Evolutionary conservation across 2,113 vertebrate genomes (phyloP).

Genomic region (Raja brachyura): DNA sequence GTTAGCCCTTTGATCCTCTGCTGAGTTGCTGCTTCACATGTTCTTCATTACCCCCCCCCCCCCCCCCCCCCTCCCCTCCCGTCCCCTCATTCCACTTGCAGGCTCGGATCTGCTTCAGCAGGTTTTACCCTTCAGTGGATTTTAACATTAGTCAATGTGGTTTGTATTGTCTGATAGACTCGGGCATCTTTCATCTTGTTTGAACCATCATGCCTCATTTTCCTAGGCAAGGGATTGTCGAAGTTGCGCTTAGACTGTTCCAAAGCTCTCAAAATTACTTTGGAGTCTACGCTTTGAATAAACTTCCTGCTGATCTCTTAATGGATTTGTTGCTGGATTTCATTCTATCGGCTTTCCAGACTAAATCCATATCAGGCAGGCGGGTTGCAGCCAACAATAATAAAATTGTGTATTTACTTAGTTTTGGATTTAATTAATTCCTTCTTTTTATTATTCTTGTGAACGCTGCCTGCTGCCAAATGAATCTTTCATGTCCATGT

Average conservation of each 20-base stretch:
- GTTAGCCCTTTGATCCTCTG: conserved; percentile 21
- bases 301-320: conserved; percentile 13
- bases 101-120: not conserved
- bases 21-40: conserved; percentile 21
- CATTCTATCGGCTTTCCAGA: not conserved
- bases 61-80: no score
- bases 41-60: conserved; percentile 16
- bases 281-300: not conserved
- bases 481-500: conserved; percentile 27
- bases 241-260: not conserved
- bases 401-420: conserved; percentile 19
- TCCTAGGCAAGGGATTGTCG: not conserved
- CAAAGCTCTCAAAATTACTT: not conserved
- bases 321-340: conserved; percentile 10
- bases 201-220: not conserved
- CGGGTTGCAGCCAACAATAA: not conserved
- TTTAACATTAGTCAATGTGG: not conserved
- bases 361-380: not conserved
- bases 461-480: conserved; percentile 26
- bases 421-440: conserved; percentile 35
- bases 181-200: not conserved
- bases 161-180: not conserved
- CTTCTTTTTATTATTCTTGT: conserved; percentile 31
- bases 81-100: not conserved
- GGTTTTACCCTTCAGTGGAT: not conserved